Base-by-base conservation (phyloP, 2,888 invertebrate species). In the Eristalis pertinax region DNA sequence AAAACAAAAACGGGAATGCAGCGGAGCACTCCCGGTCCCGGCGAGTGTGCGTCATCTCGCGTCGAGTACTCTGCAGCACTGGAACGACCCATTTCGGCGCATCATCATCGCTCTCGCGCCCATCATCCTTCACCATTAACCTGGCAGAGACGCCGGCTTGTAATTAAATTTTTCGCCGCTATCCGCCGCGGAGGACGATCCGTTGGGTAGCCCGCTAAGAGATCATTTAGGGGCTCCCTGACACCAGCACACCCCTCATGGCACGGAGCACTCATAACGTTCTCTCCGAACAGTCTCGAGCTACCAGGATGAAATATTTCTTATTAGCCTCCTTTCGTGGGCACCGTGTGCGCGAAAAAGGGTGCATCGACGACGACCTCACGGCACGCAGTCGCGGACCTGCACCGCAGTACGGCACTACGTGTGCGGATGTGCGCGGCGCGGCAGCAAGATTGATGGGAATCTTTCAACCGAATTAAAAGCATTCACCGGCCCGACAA, bases 61-160 rank as follows among this genome's bases (percentile, higher is more conserved):
- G 38, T 10, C 2, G 43, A 56, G 29, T 26, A 50, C 69, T 22
- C 29, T 19, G 29, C 32, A 26, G 50, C 83, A 72, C 41, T 70
- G 86, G 50, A 75, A 83, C 86, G 67, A 84, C 72, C 76, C 79
- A 87, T 87, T 87, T 87, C 84, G 84, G 79, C 76, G 84, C 84
- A 84, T 87, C 84, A 87, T 87, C 87, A 84, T 87, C 87, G 87
- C 84, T 87, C 84, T 87, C 87, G 87, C 87, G 79, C 84, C 79
- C 84, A 80, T 84, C 84, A 87, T 87, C 80, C 87, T 87, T 87
- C 87, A 87, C 84, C 84, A 87, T 84, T 87, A 87, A 87, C 79
- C 72, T 80, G 79, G 73, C 68, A 24, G 67, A 76, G 76, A 87
- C 76, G 84, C 87, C 87, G 87, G 84, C 87, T 87, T 87, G 84